A percentile compares a stretch with the other conserved stretches of the same genome.
Conservation (phyloP, 37 sponge, comb jelly and placozoan genomes). For the Mnemiopsis leidyi region DNA sequence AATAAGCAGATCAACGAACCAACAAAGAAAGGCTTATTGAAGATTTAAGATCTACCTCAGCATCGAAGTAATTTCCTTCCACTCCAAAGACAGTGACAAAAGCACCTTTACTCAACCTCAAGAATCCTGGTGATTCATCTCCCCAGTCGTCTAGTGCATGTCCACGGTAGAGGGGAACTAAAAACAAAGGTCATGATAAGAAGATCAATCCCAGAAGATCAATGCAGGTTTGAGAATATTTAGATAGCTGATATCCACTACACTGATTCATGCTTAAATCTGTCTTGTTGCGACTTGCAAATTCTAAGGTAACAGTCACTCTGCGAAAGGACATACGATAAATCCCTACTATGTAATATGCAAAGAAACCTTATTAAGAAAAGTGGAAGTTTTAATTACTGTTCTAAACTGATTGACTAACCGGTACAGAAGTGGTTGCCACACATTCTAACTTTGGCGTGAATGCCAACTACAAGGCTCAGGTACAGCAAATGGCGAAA, state of each 20-base stretch:
- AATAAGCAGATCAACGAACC: no score
- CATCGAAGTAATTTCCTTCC: background rate
- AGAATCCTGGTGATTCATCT: background rate
- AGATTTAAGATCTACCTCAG: constrained; percentile 27
- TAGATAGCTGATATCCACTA: no score
- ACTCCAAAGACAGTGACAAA: constrained; percentile 22
- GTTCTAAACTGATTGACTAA: background rate
- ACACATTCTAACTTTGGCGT: constrained; percentile 30
- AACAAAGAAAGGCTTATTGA: no score
- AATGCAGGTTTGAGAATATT: no score
- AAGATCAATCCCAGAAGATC: background rate
- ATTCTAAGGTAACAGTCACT: no score
- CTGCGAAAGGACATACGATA: background rate
- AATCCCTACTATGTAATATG: background rate
- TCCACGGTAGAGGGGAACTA: background rate
- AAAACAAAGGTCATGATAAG: background rate
- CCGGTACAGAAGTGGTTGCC: constrained; percentile 24
- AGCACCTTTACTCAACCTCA: background rate
- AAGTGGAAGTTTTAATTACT: background rate
- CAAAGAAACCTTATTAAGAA: background rate
- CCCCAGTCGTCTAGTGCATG: background rate
- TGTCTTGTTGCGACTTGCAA: no score
- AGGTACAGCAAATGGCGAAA: background rate
- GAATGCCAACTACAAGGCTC: background rate
- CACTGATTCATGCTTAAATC: no score